These are phyloP conservation scores for Meteorus cinctellus DNA, from an alignment of 2,888 invertebrate genomes.

Conservation along the genomic window DNA sequence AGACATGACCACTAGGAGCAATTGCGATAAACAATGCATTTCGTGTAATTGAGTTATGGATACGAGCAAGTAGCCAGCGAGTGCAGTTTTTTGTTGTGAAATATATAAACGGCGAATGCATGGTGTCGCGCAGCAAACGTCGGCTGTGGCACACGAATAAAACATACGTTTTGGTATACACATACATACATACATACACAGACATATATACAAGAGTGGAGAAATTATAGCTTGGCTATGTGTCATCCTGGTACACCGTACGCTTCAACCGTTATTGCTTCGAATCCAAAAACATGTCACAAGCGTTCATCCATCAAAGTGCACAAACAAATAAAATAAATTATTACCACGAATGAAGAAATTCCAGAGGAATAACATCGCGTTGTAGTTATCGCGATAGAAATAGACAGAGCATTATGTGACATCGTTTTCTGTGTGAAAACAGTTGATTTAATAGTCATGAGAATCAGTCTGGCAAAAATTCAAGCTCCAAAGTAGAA, in stretches of 20 bases:
- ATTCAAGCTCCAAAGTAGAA: too few species aligned
- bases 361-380: background rate
- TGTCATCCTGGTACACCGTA: constrained; percentile 9
- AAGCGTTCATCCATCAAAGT: constrained; percentile 17
- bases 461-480: too few species aligned
- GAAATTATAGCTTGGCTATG: constrained; percentile 10
- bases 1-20: constrained; percentile 9
- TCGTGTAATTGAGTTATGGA: constrained; percentile 52
- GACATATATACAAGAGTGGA: background rate
- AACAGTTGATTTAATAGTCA: too few species aligned
- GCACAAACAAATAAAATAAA: background rate
- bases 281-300: constrained; percentile 23
- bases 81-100: background rate
- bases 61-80: constrained; percentile 18
- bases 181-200: background rate
- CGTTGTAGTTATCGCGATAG: background rate
- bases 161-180: background rate
- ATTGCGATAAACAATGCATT: constrained; percentile 38
- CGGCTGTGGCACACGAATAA: constrained; percentile 14
- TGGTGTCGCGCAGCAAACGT: background rate
- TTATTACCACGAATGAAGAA: constrained; percentile 2
- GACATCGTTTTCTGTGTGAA: background rate
- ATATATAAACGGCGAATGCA: background rate
- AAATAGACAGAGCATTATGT: background rate
- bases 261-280: constrained; percentile 11